Conservation (phyloP, 2,888 invertebrate species). For the Gryllus longicercus region DNA sequence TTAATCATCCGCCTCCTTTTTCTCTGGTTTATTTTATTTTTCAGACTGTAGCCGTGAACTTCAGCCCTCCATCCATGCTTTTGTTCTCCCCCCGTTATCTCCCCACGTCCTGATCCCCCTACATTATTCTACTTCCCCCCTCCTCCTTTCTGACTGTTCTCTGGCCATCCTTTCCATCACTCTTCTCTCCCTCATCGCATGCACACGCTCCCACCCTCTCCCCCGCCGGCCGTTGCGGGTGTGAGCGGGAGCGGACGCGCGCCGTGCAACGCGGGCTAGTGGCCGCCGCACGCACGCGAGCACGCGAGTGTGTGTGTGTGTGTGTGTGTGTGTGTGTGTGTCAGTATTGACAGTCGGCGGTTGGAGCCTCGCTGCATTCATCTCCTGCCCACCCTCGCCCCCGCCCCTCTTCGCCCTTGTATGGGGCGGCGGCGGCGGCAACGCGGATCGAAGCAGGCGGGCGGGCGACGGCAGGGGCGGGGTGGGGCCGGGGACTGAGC, state of each 20-base stretch:
- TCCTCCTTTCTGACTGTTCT: too few species aligned
- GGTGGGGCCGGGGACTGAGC: neutral
- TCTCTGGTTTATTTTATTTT: too few species aligned
- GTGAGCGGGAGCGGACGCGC: neutral
- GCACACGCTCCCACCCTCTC: neutral
- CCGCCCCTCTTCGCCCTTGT: neutral
- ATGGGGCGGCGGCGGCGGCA: neutral
- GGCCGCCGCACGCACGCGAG: too few species aligned
- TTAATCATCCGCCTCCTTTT: too few species aligned
- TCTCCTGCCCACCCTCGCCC: constrained; percentile 6
- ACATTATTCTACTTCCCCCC: too few species aligned
- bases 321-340: neutral
- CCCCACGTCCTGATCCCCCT: too few species aligned
- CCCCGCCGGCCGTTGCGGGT: neutral
- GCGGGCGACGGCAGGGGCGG: neutral
- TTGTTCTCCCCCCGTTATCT: too few species aligned
- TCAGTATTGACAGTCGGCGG: constrained; percentile 8
- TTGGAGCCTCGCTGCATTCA: constrained; percentile 17
- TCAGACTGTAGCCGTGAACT: too few species aligned
- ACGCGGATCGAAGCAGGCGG: neutral
- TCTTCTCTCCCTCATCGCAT: neutral
- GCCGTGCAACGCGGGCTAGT: neutral
- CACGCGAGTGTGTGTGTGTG: neutral
- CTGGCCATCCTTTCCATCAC: too few species aligned
- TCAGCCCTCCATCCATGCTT: too few species aligned